Percentiles rank a stretch among this genome's conserved stretches.
These are phyloP conservation scores for Drosophila sechellia DNA, from an alignment of 1,140 invertebrate genomes.

Conservation along the genomic window DNA sequence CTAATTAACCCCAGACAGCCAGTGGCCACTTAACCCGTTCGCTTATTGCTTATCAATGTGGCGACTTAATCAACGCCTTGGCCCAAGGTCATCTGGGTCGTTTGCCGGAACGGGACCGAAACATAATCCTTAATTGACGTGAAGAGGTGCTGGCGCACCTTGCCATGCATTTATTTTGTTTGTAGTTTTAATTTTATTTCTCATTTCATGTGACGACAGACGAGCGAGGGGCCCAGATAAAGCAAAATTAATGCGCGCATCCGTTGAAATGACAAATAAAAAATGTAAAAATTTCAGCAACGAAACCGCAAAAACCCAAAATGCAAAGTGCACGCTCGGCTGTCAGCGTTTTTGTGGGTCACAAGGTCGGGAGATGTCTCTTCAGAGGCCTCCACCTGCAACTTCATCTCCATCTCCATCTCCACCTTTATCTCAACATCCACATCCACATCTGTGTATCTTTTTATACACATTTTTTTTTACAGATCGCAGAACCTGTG, in stretches of 20 bases:
- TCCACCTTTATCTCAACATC: not conserved
- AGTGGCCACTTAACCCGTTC: conserved; percentile 35
- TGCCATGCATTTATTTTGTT: conserved; percentile 1
- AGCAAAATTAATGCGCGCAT: conserved; percentile 50
- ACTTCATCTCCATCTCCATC: conserved; percentile 11
- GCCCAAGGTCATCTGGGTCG: conserved; percentile 29
- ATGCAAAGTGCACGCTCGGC: conserved; percentile 39
- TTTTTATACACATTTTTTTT: not conserved
- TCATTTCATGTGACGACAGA: conserved; percentile 7
- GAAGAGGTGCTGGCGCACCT: conserved; percentile 26
- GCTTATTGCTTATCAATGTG: conserved; percentile 49
- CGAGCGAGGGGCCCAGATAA: conserved; percentile 22
- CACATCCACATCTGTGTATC: not conserved
- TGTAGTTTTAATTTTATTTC: not conserved
- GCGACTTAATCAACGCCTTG: conserved; percentile 31
- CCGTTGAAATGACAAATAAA: conserved; percentile 33
- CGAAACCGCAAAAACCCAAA: conserved; percentile 30
- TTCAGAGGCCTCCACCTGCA: conserved; percentile 7
- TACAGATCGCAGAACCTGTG: conserved; percentile 37
- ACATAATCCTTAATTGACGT: conserved; percentile 57
- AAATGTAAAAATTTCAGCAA: conserved; percentile 26
- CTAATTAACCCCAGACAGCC: conserved; percentile 26
- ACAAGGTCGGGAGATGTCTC: conserved; percentile 46
- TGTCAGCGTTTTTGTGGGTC: conserved; percentile 62
- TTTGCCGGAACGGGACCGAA: conserved; percentile 26